phyloP scores from a whole-genome alignment of 2,888 invertebrate genomes.

The Synergus japonicus region DNA sequence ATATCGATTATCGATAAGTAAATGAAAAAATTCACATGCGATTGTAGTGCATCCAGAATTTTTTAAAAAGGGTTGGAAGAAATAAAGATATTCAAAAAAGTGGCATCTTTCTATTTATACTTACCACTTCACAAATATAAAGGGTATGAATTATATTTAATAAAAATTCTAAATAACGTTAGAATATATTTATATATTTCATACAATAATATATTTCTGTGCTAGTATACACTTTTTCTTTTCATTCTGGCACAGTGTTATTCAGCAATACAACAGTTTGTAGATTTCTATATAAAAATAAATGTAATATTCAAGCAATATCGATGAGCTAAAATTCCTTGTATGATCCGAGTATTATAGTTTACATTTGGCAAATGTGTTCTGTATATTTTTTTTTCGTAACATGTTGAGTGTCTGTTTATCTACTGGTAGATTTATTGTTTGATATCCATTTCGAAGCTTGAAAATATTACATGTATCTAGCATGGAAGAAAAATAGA shows the following conservation, averaged over 20 bases:
- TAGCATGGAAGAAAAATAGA: no score
- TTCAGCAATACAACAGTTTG: slow-evolving; percentile 65
- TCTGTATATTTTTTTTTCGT: no score
- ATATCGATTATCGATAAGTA: neutral
- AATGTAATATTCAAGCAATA: slow-evolving; percentile 70
- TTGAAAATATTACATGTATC: no score
- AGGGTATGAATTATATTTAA: no score
- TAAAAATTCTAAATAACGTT: no score
- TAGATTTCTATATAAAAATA: slow-evolving; percentile 76
- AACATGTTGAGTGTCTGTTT: no score
- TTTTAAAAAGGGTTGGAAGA: neutral
- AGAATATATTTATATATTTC: neutral
- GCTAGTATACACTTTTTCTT: slow-evolving; percentile 56
- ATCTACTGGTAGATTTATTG: no score
- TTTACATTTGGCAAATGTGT: slow-evolving; percentile 45
- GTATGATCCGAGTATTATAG: slow-evolving; percentile 34
- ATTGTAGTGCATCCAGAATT: neutral
- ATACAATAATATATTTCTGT: slow-evolving; percentile 52
- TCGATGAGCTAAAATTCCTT: slow-evolving; percentile 57
- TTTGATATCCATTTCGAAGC: no score
- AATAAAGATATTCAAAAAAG: neutral
- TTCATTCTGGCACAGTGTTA: slow-evolving; percentile 71
- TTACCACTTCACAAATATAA: neutral
- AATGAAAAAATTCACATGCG: neutral
- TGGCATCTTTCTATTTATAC: neutral